Base-by-base conservation (phyloP, 2,113 vertebrate genomes). In the Oreochromis aureus region DNA sequence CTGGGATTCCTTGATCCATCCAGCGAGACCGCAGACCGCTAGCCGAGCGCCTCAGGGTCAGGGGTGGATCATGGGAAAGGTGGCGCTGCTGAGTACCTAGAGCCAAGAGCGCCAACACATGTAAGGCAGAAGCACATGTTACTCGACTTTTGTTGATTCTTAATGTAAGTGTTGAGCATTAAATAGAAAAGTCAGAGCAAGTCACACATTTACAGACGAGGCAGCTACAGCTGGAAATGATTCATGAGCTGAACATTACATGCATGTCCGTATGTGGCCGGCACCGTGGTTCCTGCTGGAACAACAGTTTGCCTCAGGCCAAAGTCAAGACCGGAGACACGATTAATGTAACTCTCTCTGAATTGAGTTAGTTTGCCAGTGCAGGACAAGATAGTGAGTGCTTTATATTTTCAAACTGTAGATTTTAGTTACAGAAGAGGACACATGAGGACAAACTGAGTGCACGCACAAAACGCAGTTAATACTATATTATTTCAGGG, bases 1-100 rank as follows among this genome's bases (percentile, higher is more conserved):
- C 98, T 4, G 97, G 97, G 73, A 97, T 95, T 18, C 96, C 96
- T 51, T 97, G 97, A 3, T 99, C 98, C 82, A 96, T 97, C 98
- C 98, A 98, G 93, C 97, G 97, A 16, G 97, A 91, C 36, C 96
- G 96, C 0, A 97, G 89, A 58, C 97, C 96, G 76, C 87, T 96
- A 27, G 93, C 76, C 2, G 98, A 96, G 78, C 98, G 97, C 46
- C 97, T 96, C 10, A 96, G 94, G 51, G 87, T 97, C 96, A 3
- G 96, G 89, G 46, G 95, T 94, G 89, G 95, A 81, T 69, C 98
- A 88, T 51, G 97, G 95, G 92, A 98, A 51, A 97, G 96, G 41
- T 96, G 96, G 83, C 97, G 96, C 80, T 97, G 97, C 92, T 97
- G 97, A n/a, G 97, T 95, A 82, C 97, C 98, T 98, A 34, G 30